Evolutionary conservation across 1,140 invertebrate genomes (phyloP).

Genomic region (Drepana arcuata): DNA sequence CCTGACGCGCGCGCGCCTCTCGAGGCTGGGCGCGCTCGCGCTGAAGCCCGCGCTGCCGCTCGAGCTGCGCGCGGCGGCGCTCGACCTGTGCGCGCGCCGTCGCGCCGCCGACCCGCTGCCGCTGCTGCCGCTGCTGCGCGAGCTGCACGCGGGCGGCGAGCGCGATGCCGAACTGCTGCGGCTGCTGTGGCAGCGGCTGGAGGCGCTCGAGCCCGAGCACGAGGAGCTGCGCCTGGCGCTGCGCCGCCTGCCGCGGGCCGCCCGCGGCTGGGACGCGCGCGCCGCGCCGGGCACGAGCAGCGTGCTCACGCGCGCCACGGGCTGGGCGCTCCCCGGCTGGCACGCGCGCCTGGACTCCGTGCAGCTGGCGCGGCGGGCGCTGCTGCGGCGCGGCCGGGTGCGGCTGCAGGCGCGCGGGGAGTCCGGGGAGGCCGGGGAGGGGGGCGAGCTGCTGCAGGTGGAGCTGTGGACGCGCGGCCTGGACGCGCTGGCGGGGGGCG

Average conservation of each 20-base stretch:
- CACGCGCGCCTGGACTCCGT: constrained; percentile 24
- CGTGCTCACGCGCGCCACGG: constrained; percentile 16
- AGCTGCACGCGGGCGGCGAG: constrained; percentile 12
- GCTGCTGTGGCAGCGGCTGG: constrained; percentile 30
- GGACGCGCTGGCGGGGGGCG: constrained; percentile 24
- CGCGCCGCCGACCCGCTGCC: constrained; percentile 10
- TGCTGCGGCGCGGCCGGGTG: constrained; percentile 23
- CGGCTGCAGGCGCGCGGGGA: constrained; percentile 5
- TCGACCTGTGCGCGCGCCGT: constrained; percentile 22
- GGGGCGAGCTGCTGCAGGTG: constrained; percentile 12
- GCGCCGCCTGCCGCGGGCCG: constrained; percentile 9
- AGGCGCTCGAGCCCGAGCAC: constrained; percentile 11
- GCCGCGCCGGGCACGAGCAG: constrained; percentile 23
- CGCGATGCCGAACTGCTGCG: constrained; percentile 32
- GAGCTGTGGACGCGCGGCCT: constrained; percentile 37
- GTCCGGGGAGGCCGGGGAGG: neutral
- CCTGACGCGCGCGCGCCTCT: constrained; percentile 12
- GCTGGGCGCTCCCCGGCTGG: constrained; percentile 8
- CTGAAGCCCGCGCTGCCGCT: constrained; percentile 8
- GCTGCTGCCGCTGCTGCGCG: constrained; percentile 9
- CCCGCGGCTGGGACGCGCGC: constrained; percentile 20
- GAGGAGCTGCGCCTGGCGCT: constrained; percentile 13
- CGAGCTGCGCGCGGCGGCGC: constrained; percentile 33
- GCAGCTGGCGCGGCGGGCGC: constrained; percentile 25
- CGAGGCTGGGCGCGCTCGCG: constrained; percentile 15